Evolutionary conservation across 2,888 invertebrate genomes (phyloP).

Genomic region (Eilema depressum): DNA sequence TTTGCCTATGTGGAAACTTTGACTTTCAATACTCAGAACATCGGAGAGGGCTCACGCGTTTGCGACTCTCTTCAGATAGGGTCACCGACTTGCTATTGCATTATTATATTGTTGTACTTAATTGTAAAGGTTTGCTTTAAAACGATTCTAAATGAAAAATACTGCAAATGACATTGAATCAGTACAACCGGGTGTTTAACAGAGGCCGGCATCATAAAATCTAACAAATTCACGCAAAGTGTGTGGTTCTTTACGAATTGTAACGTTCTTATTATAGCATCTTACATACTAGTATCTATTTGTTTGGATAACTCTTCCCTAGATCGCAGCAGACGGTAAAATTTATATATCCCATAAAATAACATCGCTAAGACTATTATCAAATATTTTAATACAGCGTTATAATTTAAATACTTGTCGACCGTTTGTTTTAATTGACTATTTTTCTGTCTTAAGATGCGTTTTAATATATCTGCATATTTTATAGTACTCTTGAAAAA

Average conservation of each 20-base stretch:
- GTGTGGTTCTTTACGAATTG: constrained; percentile 28
- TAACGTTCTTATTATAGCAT: constrained; percentile 50
- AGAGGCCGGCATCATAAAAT: not conserved
- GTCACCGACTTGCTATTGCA: too few relatives aligned
- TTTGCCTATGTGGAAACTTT: too few relatives aligned
- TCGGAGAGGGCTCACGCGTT: too few relatives aligned
- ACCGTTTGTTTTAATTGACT: constrained; percentile 37
- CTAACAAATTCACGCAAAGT: constrained; percentile 14
- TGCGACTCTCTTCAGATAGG: too few relatives aligned
- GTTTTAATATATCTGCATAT: constrained; percentile 19
- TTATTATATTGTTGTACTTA: too few relatives aligned
- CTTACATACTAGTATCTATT: constrained; percentile 46
- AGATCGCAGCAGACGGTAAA: constrained; percentile 42
- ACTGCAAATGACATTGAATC: not conserved
- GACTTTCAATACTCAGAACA: too few relatives aligned
- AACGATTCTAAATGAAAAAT: not conserved
- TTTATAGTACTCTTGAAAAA: not conserved
- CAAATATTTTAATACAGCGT: not conserved
- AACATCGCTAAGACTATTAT: constrained; percentile 35
- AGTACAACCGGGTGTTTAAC: not conserved
- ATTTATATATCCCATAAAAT: constrained; percentile 35
- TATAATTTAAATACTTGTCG: constrained; percentile 23
- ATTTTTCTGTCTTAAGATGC: constrained; percentile 31
- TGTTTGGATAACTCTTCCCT: constrained; percentile 49
- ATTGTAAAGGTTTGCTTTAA: not conserved